Evolutionary conservation across 2,888 invertebrate genomes (phyloP).

Genomic region (Lepidonotus clava): DNA sequence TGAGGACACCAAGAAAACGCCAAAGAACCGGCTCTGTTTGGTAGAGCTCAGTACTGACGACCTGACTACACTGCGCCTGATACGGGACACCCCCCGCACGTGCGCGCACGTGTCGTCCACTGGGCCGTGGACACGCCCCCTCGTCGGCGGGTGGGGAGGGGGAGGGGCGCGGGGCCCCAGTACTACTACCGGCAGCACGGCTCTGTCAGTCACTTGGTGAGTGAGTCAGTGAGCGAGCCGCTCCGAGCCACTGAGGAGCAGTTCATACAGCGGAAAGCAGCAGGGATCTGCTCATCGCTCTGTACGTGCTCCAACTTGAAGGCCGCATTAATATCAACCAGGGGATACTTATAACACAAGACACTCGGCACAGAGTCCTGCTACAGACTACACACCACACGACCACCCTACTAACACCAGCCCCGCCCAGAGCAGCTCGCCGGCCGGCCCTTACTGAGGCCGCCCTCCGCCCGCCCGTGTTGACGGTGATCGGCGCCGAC

Average conservation of each 20-base stretch:
- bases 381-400: not conserved
- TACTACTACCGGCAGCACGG: too few species aligned
- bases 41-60: too few species aligned
- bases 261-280: too few species aligned
- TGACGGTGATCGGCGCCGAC: conserved; percentile 32
- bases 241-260: too few species aligned
- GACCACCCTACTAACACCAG: not conserved
- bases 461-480: not conserved
- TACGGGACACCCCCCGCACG: not conserved
- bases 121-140: conserved; percentile 8
- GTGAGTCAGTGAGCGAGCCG: not conserved
- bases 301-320: too few species aligned
- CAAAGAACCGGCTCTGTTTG: too few species aligned
- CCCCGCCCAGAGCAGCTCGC: not conserved
- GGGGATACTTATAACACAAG: too few species aligned
- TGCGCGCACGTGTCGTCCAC: conserved; percentile 7
- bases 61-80: too few species aligned
- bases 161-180: not conserved
- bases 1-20: too few species aligned
- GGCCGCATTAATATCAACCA: too few species aligned
- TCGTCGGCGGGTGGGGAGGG: not conserved
- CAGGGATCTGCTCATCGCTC: too few species aligned
- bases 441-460: not conserved
- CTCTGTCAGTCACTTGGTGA: not conserved
- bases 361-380: too few species aligned